Percentiles rank a stretch among this genome's conserved stretches.
phyloP scores from a whole-genome alignment of 2,113 vertebrate genomes.

The Arvicanthis niloticus region DNA sequence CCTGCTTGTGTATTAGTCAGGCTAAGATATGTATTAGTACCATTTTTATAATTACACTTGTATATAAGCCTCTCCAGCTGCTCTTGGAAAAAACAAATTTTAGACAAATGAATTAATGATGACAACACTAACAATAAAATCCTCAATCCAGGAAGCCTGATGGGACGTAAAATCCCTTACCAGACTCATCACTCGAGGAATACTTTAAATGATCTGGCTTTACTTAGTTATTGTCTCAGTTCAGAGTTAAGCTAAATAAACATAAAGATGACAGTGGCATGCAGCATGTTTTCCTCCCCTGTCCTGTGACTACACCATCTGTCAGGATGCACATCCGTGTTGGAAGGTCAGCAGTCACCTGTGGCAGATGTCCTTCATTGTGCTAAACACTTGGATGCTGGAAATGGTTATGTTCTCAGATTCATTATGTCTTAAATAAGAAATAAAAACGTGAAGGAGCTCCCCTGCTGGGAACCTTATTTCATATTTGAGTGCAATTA shows the following conservation, averaged over 20 bases:
- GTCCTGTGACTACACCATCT: not conserved
- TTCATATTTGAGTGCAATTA: conserved; percentile 79
- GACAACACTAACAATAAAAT: not conserved
- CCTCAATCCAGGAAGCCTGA: not conserved
- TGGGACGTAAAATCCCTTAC: not conserved
- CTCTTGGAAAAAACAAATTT: not conserved
- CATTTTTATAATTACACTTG: not conserved
- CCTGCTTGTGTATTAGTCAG: not conserved
- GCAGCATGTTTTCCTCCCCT: conserved; percentile 30
- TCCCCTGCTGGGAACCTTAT: conserved; percentile 72
- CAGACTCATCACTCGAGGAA: not conserved
- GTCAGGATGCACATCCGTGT: not conserved
- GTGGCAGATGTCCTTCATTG: conserved; percentile 37
- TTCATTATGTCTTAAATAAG: conserved; percentile 70
- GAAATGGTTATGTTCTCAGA: conserved; percentile 34
- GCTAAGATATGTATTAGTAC: not conserved
- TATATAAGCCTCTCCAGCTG: not conserved
- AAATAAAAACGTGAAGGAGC: conserved; percentile 63
- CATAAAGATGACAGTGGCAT: conserved; percentile 59
- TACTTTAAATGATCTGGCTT: not conserved
- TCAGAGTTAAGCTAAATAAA: conserved; percentile 52
- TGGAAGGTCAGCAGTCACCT: conserved; percentile 67
- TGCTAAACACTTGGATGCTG: conserved; percentile 54
- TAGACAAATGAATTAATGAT: conserved; percentile 25
- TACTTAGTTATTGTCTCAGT: conserved; percentile 46